phyloP scores from a whole-genome alignment of 2,113 vertebrate species.

The Rhipidura dahli region DNA sequence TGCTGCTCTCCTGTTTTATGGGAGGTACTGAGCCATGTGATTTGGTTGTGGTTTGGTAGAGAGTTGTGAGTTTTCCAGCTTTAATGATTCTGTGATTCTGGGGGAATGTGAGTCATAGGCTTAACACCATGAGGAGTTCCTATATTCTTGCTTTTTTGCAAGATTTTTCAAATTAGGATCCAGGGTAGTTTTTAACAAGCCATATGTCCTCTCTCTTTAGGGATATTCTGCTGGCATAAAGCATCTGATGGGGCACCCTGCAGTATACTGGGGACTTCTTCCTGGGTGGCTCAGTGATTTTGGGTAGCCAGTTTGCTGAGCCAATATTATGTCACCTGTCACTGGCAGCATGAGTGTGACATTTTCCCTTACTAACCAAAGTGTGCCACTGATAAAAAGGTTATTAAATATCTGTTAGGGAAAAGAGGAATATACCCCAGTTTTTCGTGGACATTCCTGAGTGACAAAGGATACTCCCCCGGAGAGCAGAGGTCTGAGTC shows the following conservation, averaged over 20 bases:
- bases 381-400: background rate
- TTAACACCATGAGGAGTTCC: rapidly evolving
- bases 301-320: background rate
- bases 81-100: background rate
- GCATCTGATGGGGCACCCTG: background rate
- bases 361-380: background rate
- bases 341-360: background rate
- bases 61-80: background rate
- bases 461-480: background rate
- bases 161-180: background rate
- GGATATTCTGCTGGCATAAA: background rate
- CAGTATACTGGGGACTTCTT: background rate
- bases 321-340: background rate
- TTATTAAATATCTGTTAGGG: background rate
- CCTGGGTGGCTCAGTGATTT: background rate
- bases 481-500: background rate
- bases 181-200: background rate
- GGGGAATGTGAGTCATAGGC: background rate
- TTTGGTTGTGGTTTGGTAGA: background rate
- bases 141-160: background rate
- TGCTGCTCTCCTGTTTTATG: background rate
- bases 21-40: background rate
- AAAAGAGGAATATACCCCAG: background rate
- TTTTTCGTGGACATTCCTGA: background rate
- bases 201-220: background rate